Evolutionary conservation across 2,888 invertebrate species (phyloP), one percentile per base, ranked within the genome.

Genomic region (Leptothorax acervorum): DNA sequence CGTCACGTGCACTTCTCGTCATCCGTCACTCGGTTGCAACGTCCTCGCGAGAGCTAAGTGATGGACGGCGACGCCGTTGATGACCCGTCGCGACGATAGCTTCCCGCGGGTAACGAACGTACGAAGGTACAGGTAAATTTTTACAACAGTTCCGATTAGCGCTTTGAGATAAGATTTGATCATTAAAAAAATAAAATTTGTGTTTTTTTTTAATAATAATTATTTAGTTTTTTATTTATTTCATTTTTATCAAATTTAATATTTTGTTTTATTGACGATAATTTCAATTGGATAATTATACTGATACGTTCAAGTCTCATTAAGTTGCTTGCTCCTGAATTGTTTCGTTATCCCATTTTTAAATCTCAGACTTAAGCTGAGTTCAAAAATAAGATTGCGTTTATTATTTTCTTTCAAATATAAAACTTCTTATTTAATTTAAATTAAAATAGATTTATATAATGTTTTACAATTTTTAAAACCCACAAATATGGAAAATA

Each of bases 1-100:
- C 89, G 88, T 86, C 81, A 82, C 87, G 86, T 84, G 82, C 86
- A 86, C 88, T 88, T 87, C 90, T 86, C 63, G 62, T 66, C 51
- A 23, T 81, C 23, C 57, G 45, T 63, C 82, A 42, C 6, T 60
- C 53, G 68, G 28, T 53, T 35, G 31, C 51, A 63, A 39, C 85
- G 6, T 60, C 18, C 65, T 39, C 35, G 76, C 74, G 31, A 18
- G 11, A 39, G 18, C 60, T 51, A 35, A 82, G 71, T 57, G 78
- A 90, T 88, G 87, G 81, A 86, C 71, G 71, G 42, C 74, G 85
- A 85, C 62, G 82, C 81, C 73, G 70, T 82, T 63, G 81, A 82
- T 35, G 57, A 12, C 45, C 68, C 45, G 82, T 79, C 55, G 48
- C 63, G 15, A 83, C 84, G 31, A 82, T 89, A 62, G 55, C 83